phyloP scores from a whole-genome alignment of 2,113 vertebrate species.

The Panthera leo region DNA sequence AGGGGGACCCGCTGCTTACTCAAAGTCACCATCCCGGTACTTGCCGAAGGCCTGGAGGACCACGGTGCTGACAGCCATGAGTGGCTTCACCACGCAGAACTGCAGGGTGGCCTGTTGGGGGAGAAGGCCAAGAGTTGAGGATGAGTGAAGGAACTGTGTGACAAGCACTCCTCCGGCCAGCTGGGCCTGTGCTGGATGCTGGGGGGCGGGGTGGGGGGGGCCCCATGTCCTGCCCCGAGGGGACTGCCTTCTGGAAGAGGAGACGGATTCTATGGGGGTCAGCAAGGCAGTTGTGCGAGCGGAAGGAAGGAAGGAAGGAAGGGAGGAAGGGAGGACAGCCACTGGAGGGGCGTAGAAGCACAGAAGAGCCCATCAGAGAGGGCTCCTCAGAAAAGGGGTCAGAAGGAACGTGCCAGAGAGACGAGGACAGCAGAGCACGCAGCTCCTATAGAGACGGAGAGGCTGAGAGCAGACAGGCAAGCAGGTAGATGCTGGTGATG shows the following conservation, averaged over 20 bases:
- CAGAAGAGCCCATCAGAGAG: neutral
- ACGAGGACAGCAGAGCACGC: neutral
- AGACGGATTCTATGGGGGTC: neutral
- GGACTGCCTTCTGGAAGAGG: neutral
- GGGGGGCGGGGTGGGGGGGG: rapidly evolving
- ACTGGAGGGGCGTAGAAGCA: rapidly evolving
- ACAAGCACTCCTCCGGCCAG: neutral
- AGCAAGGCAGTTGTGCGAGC: rapidly evolving
- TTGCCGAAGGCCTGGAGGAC: slow-evolving; percentile 95
- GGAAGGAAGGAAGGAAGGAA: no score
- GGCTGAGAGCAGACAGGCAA: neutral
- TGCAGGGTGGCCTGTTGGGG: slow-evolving; percentile 93
- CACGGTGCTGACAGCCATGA: slow-evolving; percentile 96
- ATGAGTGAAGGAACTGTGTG: neutral
- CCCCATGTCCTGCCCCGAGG: rapidly evolving
- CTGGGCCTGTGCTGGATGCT: neutral
- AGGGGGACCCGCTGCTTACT: slow-evolving; percentile 86
- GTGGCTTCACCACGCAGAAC: slow-evolving; percentile 97
- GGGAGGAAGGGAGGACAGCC: rapidly evolving
- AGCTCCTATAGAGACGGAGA: neutral
- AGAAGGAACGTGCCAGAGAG: neutral
- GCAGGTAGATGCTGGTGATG: neutral
- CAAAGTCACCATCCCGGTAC: slow-evolving; percentile 97
- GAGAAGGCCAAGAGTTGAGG: neutral
- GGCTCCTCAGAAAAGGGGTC: neutral